Evolutionary conservation across 2,113 vertebrate genomes (phyloP), one percentile per base, ranked within the genome.

Genomic region (Chlorocebus sabaeus): DNA sequence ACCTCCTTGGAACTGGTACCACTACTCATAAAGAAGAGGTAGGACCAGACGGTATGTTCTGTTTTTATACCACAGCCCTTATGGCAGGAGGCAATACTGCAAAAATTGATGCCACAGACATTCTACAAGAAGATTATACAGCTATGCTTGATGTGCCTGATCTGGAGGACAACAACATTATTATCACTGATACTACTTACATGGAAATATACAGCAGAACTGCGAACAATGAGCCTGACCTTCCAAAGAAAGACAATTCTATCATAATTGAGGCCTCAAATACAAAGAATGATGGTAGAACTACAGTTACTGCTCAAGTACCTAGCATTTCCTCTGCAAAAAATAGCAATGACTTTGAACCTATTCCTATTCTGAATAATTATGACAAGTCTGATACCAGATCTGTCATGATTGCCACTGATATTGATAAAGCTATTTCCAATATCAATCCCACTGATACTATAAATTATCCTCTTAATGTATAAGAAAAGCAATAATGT

Each of bases 81-180:
- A 27, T 2, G 22, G 70, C 48, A 75, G 70, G 93, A 94, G 40
- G 16, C 64, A 79, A 75, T 73, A 35, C 3, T 83, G 83, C 55
- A 67, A 81, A 88, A 52, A 70, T 1, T 30, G 73, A 86, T 85
- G 32, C 30, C 16, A 76, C 2, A 30, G 73, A 70, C n/a, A 88
- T 80, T 68, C 64, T 52, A 52, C 81, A 93, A 50, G 85, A 95
- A 92, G 94, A 89, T 68, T 23, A 80, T 32, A 92, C 14, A 70
- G 50, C 48, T 88, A n/a, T 68, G 12, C 18, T 61, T 67, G 70
- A 84, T 67, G n/a, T 67, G 72, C 45, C 38, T 23, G 16, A 94
- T 11, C 18, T n/a, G 8, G 43, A 81, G 10, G 30, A 82, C 6
- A 32, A 52, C 61, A 59, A 83, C 7, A 30, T 79, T 67, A 83